phyloP scores from a whole-genome alignment of 2,113 vertebrate genomes.

The Apodemus speciosus region DNA sequence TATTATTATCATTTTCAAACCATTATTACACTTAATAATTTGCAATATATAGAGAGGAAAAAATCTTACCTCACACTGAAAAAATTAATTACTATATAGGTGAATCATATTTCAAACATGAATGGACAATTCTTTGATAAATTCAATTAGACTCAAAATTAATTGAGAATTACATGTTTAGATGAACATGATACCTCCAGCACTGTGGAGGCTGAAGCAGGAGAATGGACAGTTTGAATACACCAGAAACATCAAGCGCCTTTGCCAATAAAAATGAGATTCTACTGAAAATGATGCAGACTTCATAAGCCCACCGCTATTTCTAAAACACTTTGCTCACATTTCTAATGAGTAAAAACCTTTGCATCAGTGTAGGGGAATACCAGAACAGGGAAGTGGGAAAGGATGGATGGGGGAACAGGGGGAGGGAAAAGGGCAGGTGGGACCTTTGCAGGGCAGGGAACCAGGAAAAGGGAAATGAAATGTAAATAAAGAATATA shows the following conservation, averaged over 20 bases:
- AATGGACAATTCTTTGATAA: not conserved
- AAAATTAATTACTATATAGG: conserved; percentile 6
- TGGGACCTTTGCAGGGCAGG: too few relatives aligned
- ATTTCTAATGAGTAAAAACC: conserved; percentile 10
- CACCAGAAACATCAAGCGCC: rapidly evolving
- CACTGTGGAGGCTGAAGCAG: not conserved
- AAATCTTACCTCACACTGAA: not conserved
- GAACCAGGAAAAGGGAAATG: too few relatives aligned
- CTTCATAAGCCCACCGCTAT: not conserved
- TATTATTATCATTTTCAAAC: conserved; percentile 1
- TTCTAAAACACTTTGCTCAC: not conserved
- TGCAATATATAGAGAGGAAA: conserved; percentile 10
- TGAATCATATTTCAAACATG: not conserved
- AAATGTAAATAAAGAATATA: too few relatives aligned
- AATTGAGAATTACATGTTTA: not conserved
- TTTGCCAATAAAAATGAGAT: not conserved
- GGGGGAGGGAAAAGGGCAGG: too few relatives aligned
- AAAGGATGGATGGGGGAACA: too few relatives aligned
- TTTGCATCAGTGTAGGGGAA: too few relatives aligned
- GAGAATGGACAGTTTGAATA: not conserved
- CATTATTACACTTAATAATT: not conserved
- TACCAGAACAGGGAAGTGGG: too few relatives aligned
- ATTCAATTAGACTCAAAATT: not conserved
- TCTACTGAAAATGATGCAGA: not conserved
- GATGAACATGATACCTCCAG: too few relatives aligned